A percentile compares a stretch with the other conserved stretches of the same genome.
Conservation (phyloP, 1,140 invertebrate species). For the Calliphora vicina region DNA sequence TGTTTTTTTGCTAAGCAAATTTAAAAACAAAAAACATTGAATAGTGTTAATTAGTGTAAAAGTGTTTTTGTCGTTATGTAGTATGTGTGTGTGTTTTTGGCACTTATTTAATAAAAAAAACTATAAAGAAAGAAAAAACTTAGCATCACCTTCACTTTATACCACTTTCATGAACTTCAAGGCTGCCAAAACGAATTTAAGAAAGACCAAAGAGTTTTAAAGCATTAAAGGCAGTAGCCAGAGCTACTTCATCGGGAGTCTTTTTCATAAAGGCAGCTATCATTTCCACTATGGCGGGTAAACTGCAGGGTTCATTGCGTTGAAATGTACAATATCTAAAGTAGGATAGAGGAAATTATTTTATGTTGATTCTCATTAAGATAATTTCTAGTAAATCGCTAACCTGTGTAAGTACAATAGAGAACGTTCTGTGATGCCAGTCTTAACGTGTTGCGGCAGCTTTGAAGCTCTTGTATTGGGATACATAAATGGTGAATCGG, state of each 20-base stretch:
- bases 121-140: not conserved
- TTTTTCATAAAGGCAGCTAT: conserved; percentile 89
- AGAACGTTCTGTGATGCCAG: conserved; percentile 84
- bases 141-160: not conserved
- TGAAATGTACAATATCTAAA: conserved; percentile 92
- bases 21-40: not conserved
- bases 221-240: conserved; percentile 92
- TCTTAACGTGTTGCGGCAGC: conserved; percentile 84
- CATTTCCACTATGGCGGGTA: conserved; percentile 93
- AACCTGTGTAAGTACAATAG: conserved; percentile 62
- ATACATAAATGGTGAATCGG: conserved; percentile 95
- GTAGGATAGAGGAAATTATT: not conserved
- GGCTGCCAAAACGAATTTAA: conserved; percentile 60
- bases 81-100: not conserved
- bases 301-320: conserved; percentile 93
- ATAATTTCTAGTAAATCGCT: not conserved
- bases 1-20: not conserved
- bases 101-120: not conserved
- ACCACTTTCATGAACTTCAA: not conserved
- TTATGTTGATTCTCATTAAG: too few relatives aligned
- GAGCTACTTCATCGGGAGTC: conserved; percentile 87
- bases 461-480: conserved; percentile 94
- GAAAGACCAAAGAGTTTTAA: conserved; percentile 90
- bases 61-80: not conserved
- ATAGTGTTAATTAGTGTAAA: not conserved